Evolutionary conservation across 2,113 vertebrate genomes (phyloP), one percentile per base, ranked within the genome.

Genomic region (Dipodomys spectabilis): DNA sequence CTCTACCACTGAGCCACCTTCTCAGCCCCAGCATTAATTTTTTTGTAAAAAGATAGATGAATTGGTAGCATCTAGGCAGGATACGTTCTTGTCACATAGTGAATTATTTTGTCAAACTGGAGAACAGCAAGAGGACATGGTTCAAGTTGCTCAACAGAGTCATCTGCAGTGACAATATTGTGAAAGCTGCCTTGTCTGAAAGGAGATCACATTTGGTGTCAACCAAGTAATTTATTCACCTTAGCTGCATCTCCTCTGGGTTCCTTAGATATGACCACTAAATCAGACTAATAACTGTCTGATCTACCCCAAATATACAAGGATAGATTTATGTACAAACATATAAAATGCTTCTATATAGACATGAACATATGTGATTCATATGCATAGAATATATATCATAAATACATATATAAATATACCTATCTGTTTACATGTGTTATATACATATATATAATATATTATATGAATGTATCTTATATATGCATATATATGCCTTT

Each of bases 341-440:
- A 32, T n/a, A 60, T 35, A 53, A 94, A 93, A 92, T 69, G 30
- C 1, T 73, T 91, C 11, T 49, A 85, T 32, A 32, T 94, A 44
- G 75, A 27, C 39, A 75, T 62, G 45, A 91, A 82, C 67, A 90
- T 28, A 49, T 49, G 32, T 49, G 2, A 6, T n/a, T 82, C 44
- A 77, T 82, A 92, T 73, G 4, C 65, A 30, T 57, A 57, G 18
- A 57, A 57, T 18, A 57, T 57, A 16, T 57, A 18, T 57, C 53
- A 57, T 57, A 57, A 15, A 18, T 57, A 53, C 49, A 53, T 13
- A 53, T 53, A 57, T 57, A 57, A 57, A 57, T 57, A 57, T 16
- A 57, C 53, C 12, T 57, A 18, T 57, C 12, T 57, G 53, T 13
- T 13, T 57, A 57, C 15, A 57, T 57, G 12, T 57, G 53, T 11